Percentiles rank a stretch among this genome's conserved stretches.
Evolutionary conservation across 1,140 invertebrate genomes (phyloP).

Genomic region (Caenorhabditis latens): DNA sequence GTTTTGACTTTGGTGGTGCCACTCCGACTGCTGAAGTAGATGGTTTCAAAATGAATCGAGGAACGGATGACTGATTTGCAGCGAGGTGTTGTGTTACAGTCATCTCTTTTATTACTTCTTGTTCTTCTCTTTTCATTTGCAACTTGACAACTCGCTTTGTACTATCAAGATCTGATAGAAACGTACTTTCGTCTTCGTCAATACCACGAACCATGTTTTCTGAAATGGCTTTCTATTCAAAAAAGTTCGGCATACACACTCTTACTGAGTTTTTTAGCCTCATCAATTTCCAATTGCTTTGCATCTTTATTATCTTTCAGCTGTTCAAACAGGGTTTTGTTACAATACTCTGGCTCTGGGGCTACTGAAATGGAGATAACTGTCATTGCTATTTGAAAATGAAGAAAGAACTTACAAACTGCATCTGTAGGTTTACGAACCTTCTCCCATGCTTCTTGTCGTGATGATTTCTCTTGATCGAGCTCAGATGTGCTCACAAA

Average conservation of each 20-base stretch:
- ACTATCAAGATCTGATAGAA: slow-evolving; percentile 89
- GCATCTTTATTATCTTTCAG: slow-evolving; percentile 91
- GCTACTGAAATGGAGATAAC: slow-evolving; percentile 81
- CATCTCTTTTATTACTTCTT: slow-evolving; percentile 69
- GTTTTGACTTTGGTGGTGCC: slow-evolving; percentile 58
- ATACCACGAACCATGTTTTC: slow-evolving; percentile 94
- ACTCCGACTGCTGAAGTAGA: not conserved
- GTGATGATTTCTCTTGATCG: slow-evolving; percentile 84
- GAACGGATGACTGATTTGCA: not conserved
- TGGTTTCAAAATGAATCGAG: slow-evolving; percentile 36
- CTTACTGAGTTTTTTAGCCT: slow-evolving; percentile 90
- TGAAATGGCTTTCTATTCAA: slow-evolving; percentile 60
- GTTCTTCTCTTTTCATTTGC: slow-evolving; percentile 73
- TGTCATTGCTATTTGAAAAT: slow-evolving; percentile 43
- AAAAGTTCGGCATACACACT: not conserved
- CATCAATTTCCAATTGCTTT: slow-evolving; percentile 91
- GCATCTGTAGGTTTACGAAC: slow-evolving; percentile 89
- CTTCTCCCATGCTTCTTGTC: slow-evolving; percentile 95
- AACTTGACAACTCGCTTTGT: slow-evolving; percentile 72
- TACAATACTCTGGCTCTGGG: slow-evolving; percentile 83
- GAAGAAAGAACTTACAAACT: slow-evolving; percentile 82
- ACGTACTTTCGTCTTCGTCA: slow-evolving; percentile 94
- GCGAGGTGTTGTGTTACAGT: slow-evolving; percentile 45
- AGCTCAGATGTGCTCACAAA: slow-evolving; percentile 81
- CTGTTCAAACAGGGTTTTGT: slow-evolving; percentile 87